Evolutionary conservation across 2,113 vertebrate genomes (phyloP), one percentile per base, ranked within the genome.

Genomic region (Hiodon alosoides): DNA sequence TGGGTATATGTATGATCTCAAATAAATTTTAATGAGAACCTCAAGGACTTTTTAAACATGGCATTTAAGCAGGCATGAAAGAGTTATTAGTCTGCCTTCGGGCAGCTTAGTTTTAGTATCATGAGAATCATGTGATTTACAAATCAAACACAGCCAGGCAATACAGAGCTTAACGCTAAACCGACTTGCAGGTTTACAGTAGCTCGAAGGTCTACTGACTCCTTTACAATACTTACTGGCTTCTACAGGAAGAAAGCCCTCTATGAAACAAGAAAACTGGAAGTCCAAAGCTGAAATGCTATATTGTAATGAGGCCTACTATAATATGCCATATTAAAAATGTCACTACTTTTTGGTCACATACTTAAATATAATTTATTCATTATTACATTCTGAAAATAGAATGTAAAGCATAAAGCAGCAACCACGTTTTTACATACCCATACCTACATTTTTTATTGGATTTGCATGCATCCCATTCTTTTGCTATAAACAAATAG

Each of bases 11-110:
- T 61, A 58, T 67, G 53, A 11, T 68, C 57, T 16, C 4, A 8
- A 61, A 51, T 52, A n/a, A 61, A 16, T 13, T 47, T 70, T 71
- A 76, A 58, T 16, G 52, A 76, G 51, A 57, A 52, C 75, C 60
- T 57, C 50, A 60, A 69, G 67, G 67, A n/a, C 60, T 64, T 9
- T 31, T 17, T 62, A 54, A 62, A 71, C 75, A 69, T 8, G 3
- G 16, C 53, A 54, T 62, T 64, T 51, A 55, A 47, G 16, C 16
- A 51, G 47, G 67, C 57, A 59, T 69, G 10, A 51, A n/a, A 31
- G 67, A 76, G 50, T 46, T 52, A 70, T 55, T 48, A 14, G 9
- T 52, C 13, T 71, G 75, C 51, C 60, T 59, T 31, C 53, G 50
- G 68, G 67, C 74, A 76, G 9, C 47, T 59, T 11, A 8, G 47